A percentile compares a stretch with the other conserved stretches of the same genome.
phyloP scores from a whole-genome alignment of 2,888 invertebrate genomes.

The Monopis laevigella region DNA sequence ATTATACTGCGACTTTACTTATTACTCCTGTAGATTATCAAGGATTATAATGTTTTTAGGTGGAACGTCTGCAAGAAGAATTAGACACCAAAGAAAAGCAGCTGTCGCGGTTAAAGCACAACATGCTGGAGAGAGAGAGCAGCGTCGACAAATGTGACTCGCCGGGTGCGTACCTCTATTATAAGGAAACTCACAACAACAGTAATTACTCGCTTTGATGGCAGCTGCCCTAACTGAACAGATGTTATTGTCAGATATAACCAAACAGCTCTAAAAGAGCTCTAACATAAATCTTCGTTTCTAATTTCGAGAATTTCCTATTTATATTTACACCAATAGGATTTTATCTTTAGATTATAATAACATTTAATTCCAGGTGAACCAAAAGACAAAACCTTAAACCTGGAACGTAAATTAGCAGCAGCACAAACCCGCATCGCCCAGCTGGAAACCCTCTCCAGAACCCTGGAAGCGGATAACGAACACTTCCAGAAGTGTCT shows the following conservation, averaged over 20 bases:
- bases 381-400: conserved; percentile 49
- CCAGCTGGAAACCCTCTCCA: conserved; percentile 47
- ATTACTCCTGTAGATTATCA: no score
- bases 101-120: conserved; percentile 66
- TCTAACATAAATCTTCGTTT: no score
- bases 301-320: no score
- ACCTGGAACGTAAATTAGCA: conserved; percentile 48
- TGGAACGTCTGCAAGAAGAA: conserved; percentile 70
- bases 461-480: conserved; percentile 69
- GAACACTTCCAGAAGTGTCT: conserved; percentile 74
- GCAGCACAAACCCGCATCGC: conserved; percentile 40
- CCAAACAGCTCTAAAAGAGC: no score
- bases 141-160: conserved; percentile 64
- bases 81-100: conserved; percentile 72
- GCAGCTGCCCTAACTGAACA: no score
- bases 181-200: no score
- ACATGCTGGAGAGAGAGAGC: conserved; percentile 69
- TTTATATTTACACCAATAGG: no score
- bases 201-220: no score
- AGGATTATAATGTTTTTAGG: no score
- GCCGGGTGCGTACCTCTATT: no score
- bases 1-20: no score
- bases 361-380: conserved; percentile 31
- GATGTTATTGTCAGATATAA: no score
- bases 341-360: neutral